Percentiles rank a stretch among this genome's conserved stretches.
Evolutionary conservation across 2,888 invertebrate genomes (phyloP).

Genomic region (Trachelus iudaicus): DNA sequence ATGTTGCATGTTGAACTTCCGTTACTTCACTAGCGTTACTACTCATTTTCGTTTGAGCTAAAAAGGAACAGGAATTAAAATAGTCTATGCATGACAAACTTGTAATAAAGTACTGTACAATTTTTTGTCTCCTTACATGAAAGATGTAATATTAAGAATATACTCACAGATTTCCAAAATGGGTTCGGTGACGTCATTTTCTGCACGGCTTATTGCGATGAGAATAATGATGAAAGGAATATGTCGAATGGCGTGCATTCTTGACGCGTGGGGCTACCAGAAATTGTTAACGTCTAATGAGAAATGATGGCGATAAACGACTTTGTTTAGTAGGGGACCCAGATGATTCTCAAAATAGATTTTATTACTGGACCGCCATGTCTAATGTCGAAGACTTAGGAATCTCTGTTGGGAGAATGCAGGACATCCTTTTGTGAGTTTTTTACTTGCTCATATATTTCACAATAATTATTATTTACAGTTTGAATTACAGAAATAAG

Average conservation of each 20-base stretch:
- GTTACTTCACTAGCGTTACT: constrained; percentile 39
- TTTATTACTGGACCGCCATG: neutral
- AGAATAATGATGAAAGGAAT: neutral
- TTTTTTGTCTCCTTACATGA: neutral
- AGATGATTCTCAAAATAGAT: neutral
- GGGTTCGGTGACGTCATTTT: neutral
- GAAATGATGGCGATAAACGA: neutral
- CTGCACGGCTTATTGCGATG: neutral
- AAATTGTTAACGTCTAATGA: neutral
- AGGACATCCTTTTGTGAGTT: neutral
- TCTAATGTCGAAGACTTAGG: neutral
- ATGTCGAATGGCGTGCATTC: neutral
- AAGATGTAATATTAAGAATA: neutral
- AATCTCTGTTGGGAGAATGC: neutral
- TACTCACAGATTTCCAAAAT: neutral
- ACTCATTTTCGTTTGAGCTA: neutral
- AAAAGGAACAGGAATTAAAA: neutral
- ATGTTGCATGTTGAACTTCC: constrained; percentile 60
- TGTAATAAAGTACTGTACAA: neutral
- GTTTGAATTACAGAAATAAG: no score
- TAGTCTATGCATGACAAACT: neutral
- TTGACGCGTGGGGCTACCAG: neutral
- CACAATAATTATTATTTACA: no score
- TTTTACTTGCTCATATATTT: neutral
- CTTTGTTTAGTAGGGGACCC: neutral